phyloP scores from a whole-genome alignment of 1,140 invertebrate genomes.

The Drosophila sturtevanti region DNA sequence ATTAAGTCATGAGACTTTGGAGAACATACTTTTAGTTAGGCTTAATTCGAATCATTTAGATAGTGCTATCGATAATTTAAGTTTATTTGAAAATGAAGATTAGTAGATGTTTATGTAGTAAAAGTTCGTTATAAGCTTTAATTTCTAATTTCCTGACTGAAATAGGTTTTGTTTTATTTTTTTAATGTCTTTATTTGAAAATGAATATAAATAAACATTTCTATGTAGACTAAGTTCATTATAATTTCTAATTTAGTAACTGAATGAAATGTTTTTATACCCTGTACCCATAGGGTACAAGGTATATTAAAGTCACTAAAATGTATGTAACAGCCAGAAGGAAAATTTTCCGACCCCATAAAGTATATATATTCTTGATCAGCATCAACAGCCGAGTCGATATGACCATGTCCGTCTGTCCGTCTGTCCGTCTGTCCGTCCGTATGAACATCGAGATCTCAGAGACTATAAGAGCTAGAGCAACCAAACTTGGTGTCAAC shows the following conservation, averaged over 20 bases:
- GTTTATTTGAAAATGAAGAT: constrained; percentile 19
- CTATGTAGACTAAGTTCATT: not conserved
- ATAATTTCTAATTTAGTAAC: not conserved
- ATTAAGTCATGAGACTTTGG: constrained; percentile 16
- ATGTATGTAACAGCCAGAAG: too few species aligned
- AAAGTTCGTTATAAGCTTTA: not conserved
- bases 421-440: too few species aligned
- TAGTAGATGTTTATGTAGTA: constrained; percentile 14
- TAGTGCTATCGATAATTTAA: constrained; percentile 18
- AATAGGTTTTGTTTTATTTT: not conserved
- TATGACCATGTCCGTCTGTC: too few species aligned
- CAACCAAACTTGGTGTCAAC: too few species aligned
- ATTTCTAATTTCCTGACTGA: not conserved
- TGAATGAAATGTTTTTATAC: too few species aligned
- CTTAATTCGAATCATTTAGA: constrained; percentile 22
- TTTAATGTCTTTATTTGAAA: constrained; percentile 1
- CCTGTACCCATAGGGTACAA: too few species aligned
- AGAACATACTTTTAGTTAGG: constrained; percentile 15
- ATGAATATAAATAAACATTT: not conserved
- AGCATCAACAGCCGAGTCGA: too few species aligned
- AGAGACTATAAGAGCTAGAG: too few species aligned
- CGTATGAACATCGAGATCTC: too few species aligned
- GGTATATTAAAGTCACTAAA: too few species aligned
- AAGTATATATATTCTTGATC: too few species aligned
- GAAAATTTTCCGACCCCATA: too few species aligned